Conservation (phyloP, 2,888 invertebrate genomes). For the Spisula subtruncata region DNA sequence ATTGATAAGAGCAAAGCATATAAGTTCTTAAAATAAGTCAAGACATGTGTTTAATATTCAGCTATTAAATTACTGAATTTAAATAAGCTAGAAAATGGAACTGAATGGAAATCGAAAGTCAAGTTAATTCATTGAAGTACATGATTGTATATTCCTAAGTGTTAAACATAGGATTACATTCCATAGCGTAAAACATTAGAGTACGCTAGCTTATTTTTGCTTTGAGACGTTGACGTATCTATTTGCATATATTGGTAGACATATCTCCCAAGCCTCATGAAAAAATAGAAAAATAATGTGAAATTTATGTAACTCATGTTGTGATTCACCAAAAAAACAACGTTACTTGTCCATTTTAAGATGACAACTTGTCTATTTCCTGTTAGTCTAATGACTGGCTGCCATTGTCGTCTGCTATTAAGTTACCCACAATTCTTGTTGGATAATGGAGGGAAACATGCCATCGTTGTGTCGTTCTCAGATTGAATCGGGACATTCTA, state of each 20-base stretch:
- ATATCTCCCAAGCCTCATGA: constrained; percentile 11
- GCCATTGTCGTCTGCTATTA: constrained; percentile 43
- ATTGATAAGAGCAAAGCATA: too few species aligned
- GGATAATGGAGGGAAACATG: constrained; percentile 47
- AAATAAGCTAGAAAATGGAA: not conserved
- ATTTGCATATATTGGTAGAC: constrained; percentile 46
- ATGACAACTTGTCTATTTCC: constrained; percentile 56
- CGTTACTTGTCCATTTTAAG: constrained; percentile 47
- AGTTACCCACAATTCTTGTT: constrained; percentile 32
- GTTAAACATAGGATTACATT: not conserved
- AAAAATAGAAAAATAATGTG: constrained; percentile 38
- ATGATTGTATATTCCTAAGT: not conserved
- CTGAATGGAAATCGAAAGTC: not conserved
- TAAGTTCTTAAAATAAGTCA: too few species aligned
- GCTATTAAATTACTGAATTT: not conserved
- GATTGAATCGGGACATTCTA: constrained; percentile 27
- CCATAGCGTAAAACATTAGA: not conserved
- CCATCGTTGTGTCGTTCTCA: constrained; percentile 34
- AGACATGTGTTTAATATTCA: too few species aligned
- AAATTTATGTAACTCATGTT: constrained; percentile 53
- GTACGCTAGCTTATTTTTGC: not conserved
- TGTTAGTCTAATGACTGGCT: constrained; percentile 45
- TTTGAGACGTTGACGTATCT: constrained; percentile 23
- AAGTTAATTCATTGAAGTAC: too few species aligned
- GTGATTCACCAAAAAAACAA: constrained; percentile 32